phyloP scores from a whole-genome alignment of 2,113 vertebrate genomes.

The Cyprinodon tularosa region DNA sequence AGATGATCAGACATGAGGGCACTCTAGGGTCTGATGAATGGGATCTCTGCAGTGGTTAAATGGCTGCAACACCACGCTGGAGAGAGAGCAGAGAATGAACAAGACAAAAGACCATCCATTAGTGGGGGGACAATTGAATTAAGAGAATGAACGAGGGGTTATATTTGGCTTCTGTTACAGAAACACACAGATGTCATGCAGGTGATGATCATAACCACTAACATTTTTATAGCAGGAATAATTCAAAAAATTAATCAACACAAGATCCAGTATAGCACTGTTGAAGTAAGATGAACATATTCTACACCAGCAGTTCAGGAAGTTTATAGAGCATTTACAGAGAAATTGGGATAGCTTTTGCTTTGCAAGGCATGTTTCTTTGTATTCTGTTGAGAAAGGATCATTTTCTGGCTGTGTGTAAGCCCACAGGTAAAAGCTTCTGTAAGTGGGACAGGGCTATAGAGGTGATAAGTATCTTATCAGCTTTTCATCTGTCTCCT shows the following conservation, averaged over 20 bases:
- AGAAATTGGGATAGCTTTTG: slow-evolving; percentile 23
- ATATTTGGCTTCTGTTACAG: slow-evolving; percentile 38
- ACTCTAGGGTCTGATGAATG: slow-evolving; percentile 69
- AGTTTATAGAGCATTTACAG: slow-evolving; percentile 12
- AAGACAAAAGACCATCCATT: slow-evolving; percentile 55
- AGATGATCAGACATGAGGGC: slow-evolving; percentile 52
- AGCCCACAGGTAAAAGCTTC: slow-evolving; percentile 53
- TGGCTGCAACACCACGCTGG: slow-evolving; percentile 39
- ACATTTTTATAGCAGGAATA: not conserved
- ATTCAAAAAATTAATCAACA: not conserved
- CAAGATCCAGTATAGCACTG: not conserved
- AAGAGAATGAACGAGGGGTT: slow-evolving; percentile 43
- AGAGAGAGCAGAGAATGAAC: slow-evolving; percentile 33
- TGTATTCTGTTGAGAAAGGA: slow-evolving; percentile 46
- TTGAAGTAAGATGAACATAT: not conserved
- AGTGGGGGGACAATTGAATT: slow-evolving; percentile 43
- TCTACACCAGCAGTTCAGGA: not conserved
- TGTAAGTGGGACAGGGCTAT: slow-evolving; percentile 56
- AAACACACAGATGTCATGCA: slow-evolving; percentile 7
- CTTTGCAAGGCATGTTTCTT: slow-evolving; percentile 16
- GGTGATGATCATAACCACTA: slow-evolving; percentile 9
- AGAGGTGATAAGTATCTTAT: slow-evolving; percentile 73
- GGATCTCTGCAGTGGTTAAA: slow-evolving; percentile 54
- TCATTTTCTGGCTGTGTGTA: slow-evolving; percentile 59
- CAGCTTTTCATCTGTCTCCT: slow-evolving; percentile 66